Conservation (phyloP, 37 sponge, comb jelly and placozoan genomes). For the Beroe ovata region DNA sequence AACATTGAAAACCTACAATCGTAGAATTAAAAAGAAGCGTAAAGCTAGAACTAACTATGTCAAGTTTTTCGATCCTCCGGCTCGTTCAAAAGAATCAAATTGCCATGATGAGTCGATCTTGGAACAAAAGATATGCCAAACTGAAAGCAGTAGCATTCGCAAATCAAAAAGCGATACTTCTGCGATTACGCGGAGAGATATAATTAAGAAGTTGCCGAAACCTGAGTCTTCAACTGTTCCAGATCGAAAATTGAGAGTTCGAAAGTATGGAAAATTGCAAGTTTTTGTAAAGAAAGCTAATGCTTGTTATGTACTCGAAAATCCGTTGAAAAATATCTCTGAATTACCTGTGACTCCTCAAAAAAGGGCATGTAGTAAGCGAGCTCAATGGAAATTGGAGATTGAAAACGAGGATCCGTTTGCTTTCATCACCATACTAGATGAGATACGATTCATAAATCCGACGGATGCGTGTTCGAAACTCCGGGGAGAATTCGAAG, state of each 20-base stretch:
- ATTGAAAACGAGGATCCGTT: background rate
- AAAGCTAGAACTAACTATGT: slow-evolving; percentile 5
- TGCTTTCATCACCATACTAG: slow-evolving; percentile 2
- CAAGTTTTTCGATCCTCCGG: background rate
- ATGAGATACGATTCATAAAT: background rate
- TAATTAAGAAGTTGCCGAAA: too few relatives aligned
- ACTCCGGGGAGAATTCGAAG: background rate
- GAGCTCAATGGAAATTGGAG: background rate
- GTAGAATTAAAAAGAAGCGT: background rate
- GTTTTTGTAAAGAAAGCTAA: background rate
- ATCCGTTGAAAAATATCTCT: background rate
- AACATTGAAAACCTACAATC: background rate
- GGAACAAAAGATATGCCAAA: background rate
- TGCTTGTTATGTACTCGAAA: background rate
- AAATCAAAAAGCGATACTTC: too few relatives aligned
- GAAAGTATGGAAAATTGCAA: slow-evolving; percentile 10
- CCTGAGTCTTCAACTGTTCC: too few relatives aligned
- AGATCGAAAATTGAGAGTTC: too few relatives aligned
- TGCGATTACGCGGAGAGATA: too few relatives aligned
- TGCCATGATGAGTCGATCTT: background rate
- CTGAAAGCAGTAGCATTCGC: too few relatives aligned
- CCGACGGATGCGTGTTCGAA: slow-evolving; percentile 17
- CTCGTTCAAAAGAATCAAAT: background rate
- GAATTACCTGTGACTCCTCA: background rate
- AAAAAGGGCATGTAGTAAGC: background rate